A percentile compares a stretch with the other conserved stretches of the same genome.
These are phyloP conservation scores for Bujurquina vittata DNA, from an alignment of 2,113 vertebrate species.

Conservation along the genomic window DNA sequence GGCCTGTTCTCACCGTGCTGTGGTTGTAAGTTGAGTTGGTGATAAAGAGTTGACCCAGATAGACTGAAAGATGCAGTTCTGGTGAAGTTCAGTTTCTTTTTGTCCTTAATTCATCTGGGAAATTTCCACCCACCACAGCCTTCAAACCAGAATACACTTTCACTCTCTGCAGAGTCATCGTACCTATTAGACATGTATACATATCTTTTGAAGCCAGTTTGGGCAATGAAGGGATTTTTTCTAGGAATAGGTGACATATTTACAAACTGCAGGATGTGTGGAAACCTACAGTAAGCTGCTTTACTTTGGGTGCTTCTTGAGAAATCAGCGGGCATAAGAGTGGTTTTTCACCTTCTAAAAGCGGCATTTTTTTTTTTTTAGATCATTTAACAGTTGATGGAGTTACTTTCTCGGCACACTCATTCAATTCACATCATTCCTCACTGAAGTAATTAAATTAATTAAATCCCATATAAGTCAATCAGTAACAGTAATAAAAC, in stretches of 20 bases:
- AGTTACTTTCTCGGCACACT: neutral
- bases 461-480: neutral
- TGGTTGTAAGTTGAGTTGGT: constrained; percentile 49
- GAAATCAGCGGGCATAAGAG: neutral
- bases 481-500: neutral
- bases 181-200: constrained; percentile 13
- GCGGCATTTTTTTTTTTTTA: neutral
- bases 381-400: neutral
- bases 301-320: neutral
- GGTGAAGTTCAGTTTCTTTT: constrained; percentile 33
- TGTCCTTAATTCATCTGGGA: constrained; percentile 55
- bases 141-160: constrained; percentile 32
- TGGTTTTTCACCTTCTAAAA: neutral
- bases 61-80: constrained; percentile 43
- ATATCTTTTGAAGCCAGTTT: neutral
- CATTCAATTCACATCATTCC: constrained; percentile 3
- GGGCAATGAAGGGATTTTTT: constrained; percentile 25
- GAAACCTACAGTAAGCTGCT: neutral
- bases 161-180: constrained; percentile 45
- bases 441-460: neutral
- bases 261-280: neutral
- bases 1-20: constrained; percentile 40
- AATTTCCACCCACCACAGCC: constrained; percentile 23
- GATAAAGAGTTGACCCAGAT: constrained; percentile 59
- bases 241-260: constrained; percentile 23